A percentile compares a stretch with the other conserved stretches of the same genome.
These are phyloP conservation scores for Scrobipalpa costella DNA, from an alignment of 2,888 invertebrate species.

Conservation along the genomic window DNA sequence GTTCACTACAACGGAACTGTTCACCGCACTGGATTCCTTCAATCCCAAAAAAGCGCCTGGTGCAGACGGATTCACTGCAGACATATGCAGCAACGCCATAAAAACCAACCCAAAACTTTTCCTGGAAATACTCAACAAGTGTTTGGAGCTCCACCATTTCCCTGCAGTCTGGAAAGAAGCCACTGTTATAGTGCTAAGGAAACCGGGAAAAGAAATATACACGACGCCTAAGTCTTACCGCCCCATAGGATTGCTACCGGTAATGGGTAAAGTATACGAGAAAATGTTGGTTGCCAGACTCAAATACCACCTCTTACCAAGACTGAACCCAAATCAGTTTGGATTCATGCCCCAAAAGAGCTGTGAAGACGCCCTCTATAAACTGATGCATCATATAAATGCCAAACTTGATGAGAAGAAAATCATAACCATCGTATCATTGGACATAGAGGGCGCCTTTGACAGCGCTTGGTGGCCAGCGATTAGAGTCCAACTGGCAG, in stretches of 20 bases:
- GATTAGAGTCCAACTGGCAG: conserved; percentile 24
- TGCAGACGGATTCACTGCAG: conserved; percentile 9
- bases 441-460: background rate
- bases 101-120: background rate
- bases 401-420: background rate
- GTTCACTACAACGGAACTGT: background rate
- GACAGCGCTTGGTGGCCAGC: conserved; percentile 31
- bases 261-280: background rate
- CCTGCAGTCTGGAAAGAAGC: background rate
- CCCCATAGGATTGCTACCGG: background rate
- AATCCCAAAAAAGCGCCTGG: conserved; percentile 21
- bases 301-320: background rate
- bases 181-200: background rate
- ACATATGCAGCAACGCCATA: background rate
- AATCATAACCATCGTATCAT: background rate
- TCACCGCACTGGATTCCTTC: background rate
- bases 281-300: conserved; percentile 3
- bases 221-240: background rate
- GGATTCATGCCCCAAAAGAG: conserved; percentile 6
- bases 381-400: conserved; percentile 18
- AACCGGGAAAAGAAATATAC: conserved; percentile 1
- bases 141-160: background rate
- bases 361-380: conserved; percentile 21
- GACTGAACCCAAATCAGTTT: conserved; percentile 4
- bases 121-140: background rate